Base-by-base conservation (phyloP, 2,113 vertebrate species). In the Hipposideros armiger region DNA sequence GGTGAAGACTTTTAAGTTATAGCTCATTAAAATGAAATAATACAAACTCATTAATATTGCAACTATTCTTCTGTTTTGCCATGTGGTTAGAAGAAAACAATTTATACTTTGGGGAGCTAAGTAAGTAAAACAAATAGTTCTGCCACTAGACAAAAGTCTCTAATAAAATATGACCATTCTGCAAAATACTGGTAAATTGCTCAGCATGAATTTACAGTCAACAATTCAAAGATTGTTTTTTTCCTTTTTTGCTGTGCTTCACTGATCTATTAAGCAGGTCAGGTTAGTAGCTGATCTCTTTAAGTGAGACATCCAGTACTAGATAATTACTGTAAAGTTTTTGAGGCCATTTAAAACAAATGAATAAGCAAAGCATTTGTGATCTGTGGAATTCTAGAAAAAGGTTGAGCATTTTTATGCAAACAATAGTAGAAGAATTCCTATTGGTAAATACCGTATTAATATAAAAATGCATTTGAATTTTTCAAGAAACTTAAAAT, bases 21-120 rank as follows among this genome's bases (percentile, higher is more conserved):
- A 96, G 64, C 26, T 96, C 58, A 96, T 96, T 87, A 90, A 95
- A 84, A 87, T 95, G 72, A 87, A 94, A 81, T 95, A 91, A 95
- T 92, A 87, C 24, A 93, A 69, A 19, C 7, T 90, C 62, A 83
- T 94, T 92, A 95, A 36, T 6, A 80, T 47, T 92, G 60, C 40
- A 89, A 50, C 36, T 92, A 88, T 85, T 95, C 17, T 40, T 78
- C 10, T 81, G 30, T 95, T 97, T 76, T 95, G 54, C 62, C 72
- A 88, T 93, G 70, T 69, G 26, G 13, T 92, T 92, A 72, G 66
- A 77, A 94, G 30, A 95, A 60, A 83, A 81, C 24, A 86, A 28
- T 11, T 84, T 95, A 77, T 30, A 69, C 66, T 70, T 86, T 96
- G 4, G 11, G n/a, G 7, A 86, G 22, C n/a, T 82, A 95, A 87